Conservation (phyloP, 1,140 invertebrate genomes). For the Lordiphosa collinella region DNA sequence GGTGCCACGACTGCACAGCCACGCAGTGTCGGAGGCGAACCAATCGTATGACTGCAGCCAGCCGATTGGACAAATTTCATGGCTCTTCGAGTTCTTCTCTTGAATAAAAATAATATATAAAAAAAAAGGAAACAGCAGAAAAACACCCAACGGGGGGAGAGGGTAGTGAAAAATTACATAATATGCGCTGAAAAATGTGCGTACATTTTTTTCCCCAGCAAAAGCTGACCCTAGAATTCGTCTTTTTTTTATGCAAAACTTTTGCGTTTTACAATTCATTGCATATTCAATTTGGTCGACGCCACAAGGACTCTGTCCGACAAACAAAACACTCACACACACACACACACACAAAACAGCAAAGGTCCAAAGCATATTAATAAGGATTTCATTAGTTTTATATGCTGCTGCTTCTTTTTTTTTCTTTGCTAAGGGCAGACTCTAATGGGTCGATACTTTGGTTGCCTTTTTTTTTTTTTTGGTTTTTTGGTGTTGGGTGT, state of each 20-base stretch:
- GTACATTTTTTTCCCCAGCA: constrained; percentile 59
- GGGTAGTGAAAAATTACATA: constrained; percentile 67
- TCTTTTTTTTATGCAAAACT: constrained; percentile 71
- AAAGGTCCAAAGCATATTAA: constrained; percentile 77
- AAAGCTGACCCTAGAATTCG: constrained; percentile 33
- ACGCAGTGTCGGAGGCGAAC: constrained; percentile 24
- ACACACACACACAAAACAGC: constrained; percentile 53
- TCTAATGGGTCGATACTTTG: constrained; percentile 49
- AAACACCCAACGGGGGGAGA: constrained; percentile 1
- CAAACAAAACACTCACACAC: constrained; percentile 23
- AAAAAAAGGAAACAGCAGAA: background rate
- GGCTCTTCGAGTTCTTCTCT: constrained; percentile 12
- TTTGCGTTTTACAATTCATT: constrained; percentile 77
- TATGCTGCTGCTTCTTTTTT: constrained; percentile 38
- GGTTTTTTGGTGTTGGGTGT: background rate
- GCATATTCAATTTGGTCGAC: constrained; percentile 72
- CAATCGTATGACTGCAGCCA: constrained; percentile 69
- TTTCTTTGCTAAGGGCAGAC: constrained; percentile 9
- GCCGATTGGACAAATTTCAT: constrained; percentile 67
- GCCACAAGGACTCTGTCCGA: constrained; percentile 44
- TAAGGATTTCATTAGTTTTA: constrained; percentile 79
- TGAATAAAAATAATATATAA: background rate
- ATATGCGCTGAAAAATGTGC: constrained; percentile 76
- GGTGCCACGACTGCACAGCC: constrained; percentile 39
- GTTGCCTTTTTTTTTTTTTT: constrained; percentile 17